phyloP scores from a whole-genome alignment of 2,888 invertebrate genomes.

The Neria commutata region DNA sequence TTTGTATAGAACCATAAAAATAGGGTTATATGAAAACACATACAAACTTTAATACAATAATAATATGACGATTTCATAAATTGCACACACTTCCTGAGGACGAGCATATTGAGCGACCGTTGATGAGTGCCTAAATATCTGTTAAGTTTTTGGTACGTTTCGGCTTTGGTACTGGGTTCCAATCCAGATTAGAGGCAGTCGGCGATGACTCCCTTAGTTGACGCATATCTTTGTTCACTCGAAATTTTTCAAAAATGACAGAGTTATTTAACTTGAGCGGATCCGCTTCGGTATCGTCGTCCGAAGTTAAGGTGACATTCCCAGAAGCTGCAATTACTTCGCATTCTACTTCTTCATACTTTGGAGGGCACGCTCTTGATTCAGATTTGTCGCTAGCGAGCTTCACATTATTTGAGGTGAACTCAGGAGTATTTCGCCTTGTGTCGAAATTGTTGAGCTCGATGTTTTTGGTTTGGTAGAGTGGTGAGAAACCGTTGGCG shows the following conservation, averaged over 20 bases:
- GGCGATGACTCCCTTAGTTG: constrained; percentile 57
- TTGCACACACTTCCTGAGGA: too few species aligned
- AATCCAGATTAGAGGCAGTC: constrained; percentile 58
- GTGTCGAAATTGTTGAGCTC: constrained; percentile 37
- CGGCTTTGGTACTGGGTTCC: constrained; percentile 62
- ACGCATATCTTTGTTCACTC: constrained; percentile 49
- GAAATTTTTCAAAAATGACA: constrained; percentile 53
- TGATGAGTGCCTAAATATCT: too few species aligned
- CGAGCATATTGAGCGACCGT: too few species aligned
- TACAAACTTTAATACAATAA: too few species aligned
- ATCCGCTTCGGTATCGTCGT: constrained; percentile 13
- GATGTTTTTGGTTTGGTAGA: constrained; percentile 24
- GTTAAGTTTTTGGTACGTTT: constrained; percentile 53
- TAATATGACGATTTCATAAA: too few species aligned
- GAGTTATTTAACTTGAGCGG: constrained; percentile 30
- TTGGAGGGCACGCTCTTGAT: background rate
- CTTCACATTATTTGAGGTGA: too few species aligned
- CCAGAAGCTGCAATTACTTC: background rate
- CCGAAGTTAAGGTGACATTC: too few species aligned
- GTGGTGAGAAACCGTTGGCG: background rate
- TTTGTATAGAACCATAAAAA: too few species aligned
- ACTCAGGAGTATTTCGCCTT: constrained; percentile 25
- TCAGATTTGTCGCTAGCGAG: background rate
- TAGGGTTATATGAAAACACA: too few species aligned
- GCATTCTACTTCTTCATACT: background rate